These are phyloP conservation scores for Rhynchomys soricoides DNA, from an alignment of 2,113 vertebrate species.

Conservation along the genomic window DNA sequence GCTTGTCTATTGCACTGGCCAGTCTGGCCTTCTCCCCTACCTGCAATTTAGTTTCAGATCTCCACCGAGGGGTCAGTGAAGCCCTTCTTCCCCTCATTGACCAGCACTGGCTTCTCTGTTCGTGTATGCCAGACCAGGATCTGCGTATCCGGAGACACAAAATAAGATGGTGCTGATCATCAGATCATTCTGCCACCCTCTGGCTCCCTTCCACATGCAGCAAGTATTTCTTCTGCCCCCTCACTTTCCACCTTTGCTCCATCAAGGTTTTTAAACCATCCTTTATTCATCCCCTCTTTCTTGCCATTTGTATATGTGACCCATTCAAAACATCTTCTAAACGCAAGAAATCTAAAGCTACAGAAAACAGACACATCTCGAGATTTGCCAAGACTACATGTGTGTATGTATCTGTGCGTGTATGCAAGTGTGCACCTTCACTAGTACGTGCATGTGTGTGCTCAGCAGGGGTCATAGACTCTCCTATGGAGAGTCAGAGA, in stretches of 20 bases:
- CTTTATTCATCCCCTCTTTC: neutral
- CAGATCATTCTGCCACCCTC: neutral
- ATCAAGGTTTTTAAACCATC: neutral
- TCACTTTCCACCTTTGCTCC: neutral
- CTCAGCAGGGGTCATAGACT: neutral
- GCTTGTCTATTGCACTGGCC: fast-evolving
- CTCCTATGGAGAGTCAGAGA: too few relatives aligned
- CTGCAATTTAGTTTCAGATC: slow-evolving; percentile 89
- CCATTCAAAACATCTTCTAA: neutral
- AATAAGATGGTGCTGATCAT: neutral
- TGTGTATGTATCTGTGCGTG: neutral
- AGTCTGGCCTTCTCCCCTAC: neutral
- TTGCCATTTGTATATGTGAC: neutral
- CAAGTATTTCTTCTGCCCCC: neutral
- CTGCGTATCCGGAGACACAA: slow-evolving; percentile 83
- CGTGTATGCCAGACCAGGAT: slow-evolving; percentile 99
- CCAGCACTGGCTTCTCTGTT: slow-evolving; percentile 98
- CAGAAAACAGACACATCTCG: neutral
- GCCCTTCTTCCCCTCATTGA: slow-evolving; percentile 98
- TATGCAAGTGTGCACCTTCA: neutral
- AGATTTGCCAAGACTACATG: neutral
- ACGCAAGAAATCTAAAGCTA: neutral
- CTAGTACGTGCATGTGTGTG: neutral
- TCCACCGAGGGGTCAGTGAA: slow-evolving; percentile 98
- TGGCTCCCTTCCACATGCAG: neutral